A percentile compares a stretch with the other conserved stretches of the same genome.
These are phyloP conservation scores for Anableps anableps DNA, from an alignment of 2,797 vertebrate genomes.

Conservation along the genomic window DNA sequence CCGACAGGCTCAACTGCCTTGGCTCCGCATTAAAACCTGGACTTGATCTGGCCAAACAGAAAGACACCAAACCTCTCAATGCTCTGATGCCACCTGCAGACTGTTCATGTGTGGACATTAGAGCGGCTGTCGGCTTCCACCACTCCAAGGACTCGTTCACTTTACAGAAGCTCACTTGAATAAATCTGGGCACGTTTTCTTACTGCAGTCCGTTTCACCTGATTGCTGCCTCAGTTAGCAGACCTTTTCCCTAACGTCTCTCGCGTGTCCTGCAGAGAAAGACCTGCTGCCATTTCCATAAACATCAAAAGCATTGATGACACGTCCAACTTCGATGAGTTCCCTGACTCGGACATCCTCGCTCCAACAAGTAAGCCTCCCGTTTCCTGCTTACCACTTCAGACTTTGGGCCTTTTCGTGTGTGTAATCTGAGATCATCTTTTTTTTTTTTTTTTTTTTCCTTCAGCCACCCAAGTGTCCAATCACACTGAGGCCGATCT, in stretches of 20 bases:
- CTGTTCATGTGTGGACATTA: too few relatives aligned
- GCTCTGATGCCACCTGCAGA: too few relatives aligned
- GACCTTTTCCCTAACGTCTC: neutral
- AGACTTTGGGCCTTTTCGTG: neutral
- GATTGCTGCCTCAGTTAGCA: neutral
- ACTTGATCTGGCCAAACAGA: too few relatives aligned
- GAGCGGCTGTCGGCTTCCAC: too few relatives aligned
- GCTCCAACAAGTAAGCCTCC: conserved; percentile 88
- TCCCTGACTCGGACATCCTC: conserved; percentile 97
- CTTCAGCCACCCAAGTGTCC: conserved; percentile 77
- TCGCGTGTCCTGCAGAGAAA: conserved; percentile 81
- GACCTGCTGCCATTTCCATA: conserved; percentile 95
- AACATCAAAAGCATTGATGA: conserved; percentile 99
- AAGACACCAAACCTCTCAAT: too few relatives aligned
- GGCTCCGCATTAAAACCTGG: too few relatives aligned
- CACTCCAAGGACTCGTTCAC: too few relatives aligned
- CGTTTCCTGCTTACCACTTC: rapidly evolving
- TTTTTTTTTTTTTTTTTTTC: neutral
- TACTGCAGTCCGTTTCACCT: neutral
- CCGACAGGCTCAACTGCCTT: too few relatives aligned
- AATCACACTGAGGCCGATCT: conserved; percentile 92
- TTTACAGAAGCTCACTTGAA: too few relatives aligned
- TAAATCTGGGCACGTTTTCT: too few relatives aligned
- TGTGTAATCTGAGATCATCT: neutral
- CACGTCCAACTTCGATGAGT: conserved; percentile 98